A percentile compares a stretch with the other conserved stretches of the same genome.
Evolutionary conservation across 2,113 vertebrate genomes (phyloP).

Genomic region (Mirounga angustirostris): DNA sequence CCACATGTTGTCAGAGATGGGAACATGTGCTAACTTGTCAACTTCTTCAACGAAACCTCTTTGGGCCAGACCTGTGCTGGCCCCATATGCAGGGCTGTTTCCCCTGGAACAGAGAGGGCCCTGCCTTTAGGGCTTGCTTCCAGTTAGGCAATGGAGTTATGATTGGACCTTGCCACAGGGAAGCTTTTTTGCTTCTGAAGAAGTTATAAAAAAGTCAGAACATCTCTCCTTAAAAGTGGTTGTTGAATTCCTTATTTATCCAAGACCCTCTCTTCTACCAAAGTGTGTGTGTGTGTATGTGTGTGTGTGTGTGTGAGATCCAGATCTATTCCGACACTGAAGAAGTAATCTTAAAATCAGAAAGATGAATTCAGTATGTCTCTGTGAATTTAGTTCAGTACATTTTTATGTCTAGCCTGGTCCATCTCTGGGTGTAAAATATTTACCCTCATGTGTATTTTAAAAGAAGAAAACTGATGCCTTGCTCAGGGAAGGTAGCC

Average conservation of each 20-base stretch:
- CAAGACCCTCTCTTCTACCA: background rate
- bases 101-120: background rate
- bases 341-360: conserved; percentile 33
- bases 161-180: background rate
- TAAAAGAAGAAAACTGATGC: background rate
- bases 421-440: background rate
- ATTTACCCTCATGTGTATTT: background rate
- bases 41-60: background rate
- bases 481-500: background rate
- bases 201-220: background rate
- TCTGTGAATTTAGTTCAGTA: background rate
- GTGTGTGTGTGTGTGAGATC: background rate
- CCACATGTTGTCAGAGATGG: background rate
- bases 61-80: background rate
- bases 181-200: background rate
- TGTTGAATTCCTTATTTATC: background rate
- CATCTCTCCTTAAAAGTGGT: background rate
- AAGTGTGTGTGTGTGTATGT: background rate
- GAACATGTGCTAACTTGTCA: background rate
- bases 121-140: background rate
- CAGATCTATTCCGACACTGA: background rate
- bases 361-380: background rate
- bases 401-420: background rate
- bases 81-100: background rate
- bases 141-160: background rate